phyloP scores from a whole-genome alignment of 2,113 vertebrate species.

The Willisornis vidua region DNA sequence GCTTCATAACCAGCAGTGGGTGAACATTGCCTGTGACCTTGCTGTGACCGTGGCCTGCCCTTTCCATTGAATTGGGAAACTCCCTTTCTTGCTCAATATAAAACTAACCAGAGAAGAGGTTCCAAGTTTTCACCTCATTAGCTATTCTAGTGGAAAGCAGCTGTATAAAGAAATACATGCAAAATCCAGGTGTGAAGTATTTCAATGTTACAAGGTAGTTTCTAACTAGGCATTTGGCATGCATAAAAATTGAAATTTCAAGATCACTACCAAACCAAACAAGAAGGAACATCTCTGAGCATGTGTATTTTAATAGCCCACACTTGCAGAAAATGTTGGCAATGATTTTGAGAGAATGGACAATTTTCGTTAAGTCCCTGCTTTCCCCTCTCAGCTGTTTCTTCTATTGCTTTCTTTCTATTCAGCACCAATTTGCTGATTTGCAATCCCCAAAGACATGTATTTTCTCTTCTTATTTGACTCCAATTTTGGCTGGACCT shows the following conservation, averaged over 20 bases:
- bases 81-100: background rate
- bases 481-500: conserved; percentile 13
- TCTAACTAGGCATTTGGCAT: conserved; percentile 26
- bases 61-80: background rate
- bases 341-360: background rate
- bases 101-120: background rate
- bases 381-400: background rate
- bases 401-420: conserved; percentile 15
- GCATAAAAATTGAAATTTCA: background rate
- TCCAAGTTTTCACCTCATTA: conserved; percentile 36
- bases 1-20: background rate
- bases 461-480: conserved; percentile 40
- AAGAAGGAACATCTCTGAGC: background rate
- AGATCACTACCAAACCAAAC: conserved; percentile 29
- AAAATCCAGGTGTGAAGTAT: conserved; percentile 16
- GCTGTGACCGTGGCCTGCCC: background rate
- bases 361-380: background rate
- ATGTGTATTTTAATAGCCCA: conserved; percentile 1
- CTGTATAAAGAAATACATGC: conserved; percentile 28
- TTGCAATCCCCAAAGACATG: background rate
- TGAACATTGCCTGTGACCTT: background rate
- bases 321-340: background rate
- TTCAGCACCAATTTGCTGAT: conserved; percentile 23
- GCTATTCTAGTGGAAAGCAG: conserved; percentile 26
- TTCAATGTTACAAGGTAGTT: background rate